Conservation (phyloP, 2,113 vertebrate genomes). For the Sciurus niger region DNA sequence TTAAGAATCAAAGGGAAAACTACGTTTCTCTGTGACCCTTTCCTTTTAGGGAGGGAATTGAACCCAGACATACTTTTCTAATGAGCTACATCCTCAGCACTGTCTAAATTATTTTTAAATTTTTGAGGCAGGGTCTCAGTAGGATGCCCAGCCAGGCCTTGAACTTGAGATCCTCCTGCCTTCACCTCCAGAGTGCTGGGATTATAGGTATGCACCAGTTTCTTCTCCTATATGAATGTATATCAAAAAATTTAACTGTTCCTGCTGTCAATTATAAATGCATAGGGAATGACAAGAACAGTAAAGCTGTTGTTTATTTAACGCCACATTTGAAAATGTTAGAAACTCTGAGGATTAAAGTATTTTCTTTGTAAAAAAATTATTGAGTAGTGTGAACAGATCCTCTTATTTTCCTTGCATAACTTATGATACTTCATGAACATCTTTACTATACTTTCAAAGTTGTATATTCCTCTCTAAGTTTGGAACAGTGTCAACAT, state of each 20-base stretch:
- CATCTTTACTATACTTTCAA: background rate
- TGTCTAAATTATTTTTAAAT: too few species aligned
- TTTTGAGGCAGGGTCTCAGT: too few species aligned
- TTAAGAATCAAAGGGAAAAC: background rate
- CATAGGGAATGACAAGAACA: background rate
- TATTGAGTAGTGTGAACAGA: background rate
- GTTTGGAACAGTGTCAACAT: background rate
- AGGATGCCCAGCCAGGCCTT: too few species aligned
- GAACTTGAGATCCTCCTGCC: too few species aligned
- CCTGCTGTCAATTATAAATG: background rate
- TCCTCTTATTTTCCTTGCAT: background rate
- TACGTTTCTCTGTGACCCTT: background rate
- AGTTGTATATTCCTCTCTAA: background rate
- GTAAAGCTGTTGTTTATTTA: background rate
- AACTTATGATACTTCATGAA: background rate
- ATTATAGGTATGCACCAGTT: too few species aligned
- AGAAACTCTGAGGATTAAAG: background rate
- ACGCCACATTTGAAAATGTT: background rate
- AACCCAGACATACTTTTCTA: too few species aligned
- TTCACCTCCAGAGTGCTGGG: too few species aligned
- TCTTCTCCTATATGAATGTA: background rate
- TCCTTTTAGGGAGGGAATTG: too few species aligned
- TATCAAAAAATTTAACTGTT: background rate
- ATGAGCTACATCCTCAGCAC: too few species aligned
- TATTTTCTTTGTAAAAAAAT: background rate